phyloP scores from a whole-genome alignment of 37 sponge, comb jelly and placozoan genomes.

The Axinella damicornis region DNA sequence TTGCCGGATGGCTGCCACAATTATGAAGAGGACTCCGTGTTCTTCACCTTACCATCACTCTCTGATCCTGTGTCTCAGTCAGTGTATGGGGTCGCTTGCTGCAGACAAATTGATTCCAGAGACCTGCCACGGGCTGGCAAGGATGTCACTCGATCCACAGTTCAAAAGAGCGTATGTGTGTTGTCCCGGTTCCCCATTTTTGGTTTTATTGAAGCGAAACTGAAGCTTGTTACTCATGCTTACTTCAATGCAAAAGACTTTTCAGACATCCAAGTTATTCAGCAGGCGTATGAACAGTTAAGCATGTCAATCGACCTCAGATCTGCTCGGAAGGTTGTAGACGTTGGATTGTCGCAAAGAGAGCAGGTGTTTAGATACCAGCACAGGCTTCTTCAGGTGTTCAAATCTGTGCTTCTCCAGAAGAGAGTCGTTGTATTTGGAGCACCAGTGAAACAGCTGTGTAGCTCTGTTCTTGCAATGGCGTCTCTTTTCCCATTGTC shows the following conservation, averaged over 20 bases:
- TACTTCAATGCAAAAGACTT: slow-evolving; percentile 82
- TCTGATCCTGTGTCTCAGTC: background rate
- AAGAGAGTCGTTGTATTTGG: slow-evolving; percentile 69
- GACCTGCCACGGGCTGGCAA: slow-evolving; percentile 1
- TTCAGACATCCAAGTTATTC: slow-evolving; percentile 44
- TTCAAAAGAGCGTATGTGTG: slow-evolving; percentile 81
- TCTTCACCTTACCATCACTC: slow-evolving; percentile 54
- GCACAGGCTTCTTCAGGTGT: slow-evolving; percentile 62
- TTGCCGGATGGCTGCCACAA: slow-evolving; percentile 89
- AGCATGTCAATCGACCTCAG: slow-evolving; percentile 7
- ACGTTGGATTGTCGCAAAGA: slow-evolving; percentile 6
- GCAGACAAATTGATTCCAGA: slow-evolving; percentile 59
- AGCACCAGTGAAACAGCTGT: slow-evolving; percentile 9
- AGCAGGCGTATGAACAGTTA: slow-evolving; percentile 43
- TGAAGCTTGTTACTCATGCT: slow-evolving; percentile 75
- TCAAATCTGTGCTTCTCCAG: slow-evolving; percentile 70
- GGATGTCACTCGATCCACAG: slow-evolving; percentile 66
- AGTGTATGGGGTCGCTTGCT: slow-evolving; percentile 74
- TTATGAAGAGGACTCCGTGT: slow-evolving; percentile 65
- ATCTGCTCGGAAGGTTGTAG: background rate
- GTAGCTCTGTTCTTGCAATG: slow-evolving; percentile 39
- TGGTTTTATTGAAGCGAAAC: slow-evolving; percentile 65
- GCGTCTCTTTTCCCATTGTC: slow-evolving; percentile 61
- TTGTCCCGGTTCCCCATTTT: slow-evolving; percentile 59
- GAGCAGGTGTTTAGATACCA: slow-evolving; percentile 26